A percentile compares a stretch with the other conserved stretches of the same genome.
These are phyloP conservation scores for Falco peregrinus DNA, from an alignment of 2,797 vertebrate genomes.

Conservation along the genomic window DNA sequence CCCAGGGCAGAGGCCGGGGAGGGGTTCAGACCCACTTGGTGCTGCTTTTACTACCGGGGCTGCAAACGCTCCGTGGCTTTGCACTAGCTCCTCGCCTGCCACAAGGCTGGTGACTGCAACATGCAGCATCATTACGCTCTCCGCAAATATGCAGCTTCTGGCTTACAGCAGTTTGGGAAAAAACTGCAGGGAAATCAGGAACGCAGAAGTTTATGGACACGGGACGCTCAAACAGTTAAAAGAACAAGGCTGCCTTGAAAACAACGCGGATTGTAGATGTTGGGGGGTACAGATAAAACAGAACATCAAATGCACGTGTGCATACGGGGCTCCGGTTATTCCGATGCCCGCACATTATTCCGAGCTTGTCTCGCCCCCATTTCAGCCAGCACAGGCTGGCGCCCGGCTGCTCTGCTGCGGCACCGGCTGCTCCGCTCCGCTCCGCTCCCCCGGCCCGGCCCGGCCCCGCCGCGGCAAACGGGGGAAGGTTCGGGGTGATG, in stretches of 20 bases:
- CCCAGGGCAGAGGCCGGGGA: not conserved
- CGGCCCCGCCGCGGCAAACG: fast-evolving
- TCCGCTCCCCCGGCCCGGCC: too few species aligned
- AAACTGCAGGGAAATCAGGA: not conserved
- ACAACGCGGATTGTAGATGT: not conserved
- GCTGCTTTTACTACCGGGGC: not conserved
- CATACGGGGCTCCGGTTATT: not conserved
- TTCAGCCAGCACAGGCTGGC: not conserved
- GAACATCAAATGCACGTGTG: not conserved
- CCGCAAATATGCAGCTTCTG: not conserved
- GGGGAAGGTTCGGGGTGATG: not conserved
- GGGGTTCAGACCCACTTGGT: not conserved
- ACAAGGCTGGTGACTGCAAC: not conserved
- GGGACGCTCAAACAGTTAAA: not conserved
- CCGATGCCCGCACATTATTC: not conserved
- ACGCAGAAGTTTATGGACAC: not conserved
- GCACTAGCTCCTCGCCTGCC: not conserved
- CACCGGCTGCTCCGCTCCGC: not conserved
- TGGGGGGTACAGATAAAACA: not conserved
- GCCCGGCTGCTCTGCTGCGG: fast-evolving
- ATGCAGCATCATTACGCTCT: not conserved
- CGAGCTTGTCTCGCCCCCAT: not conserved
- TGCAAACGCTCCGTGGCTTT: not conserved
- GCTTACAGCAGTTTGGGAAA: not conserved
- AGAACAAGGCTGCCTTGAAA: not conserved